Percentiles rank a stretch among this genome's conserved stretches.
phyloP scores from a whole-genome alignment of 2,113 vertebrate genomes.

The Limanda limanda region DNA sequence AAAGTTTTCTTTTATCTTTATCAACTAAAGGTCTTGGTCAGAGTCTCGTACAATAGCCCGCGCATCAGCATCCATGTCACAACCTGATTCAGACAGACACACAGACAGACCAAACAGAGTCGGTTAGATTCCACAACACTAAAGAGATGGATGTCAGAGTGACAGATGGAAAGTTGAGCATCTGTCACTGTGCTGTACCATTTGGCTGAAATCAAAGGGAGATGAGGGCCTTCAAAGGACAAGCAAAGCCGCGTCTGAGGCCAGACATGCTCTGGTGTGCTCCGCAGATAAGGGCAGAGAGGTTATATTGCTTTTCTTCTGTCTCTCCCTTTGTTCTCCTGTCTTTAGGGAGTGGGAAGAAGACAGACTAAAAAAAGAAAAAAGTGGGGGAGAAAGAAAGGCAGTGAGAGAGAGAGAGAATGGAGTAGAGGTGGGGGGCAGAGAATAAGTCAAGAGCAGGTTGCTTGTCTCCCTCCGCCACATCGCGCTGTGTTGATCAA shows the following conservation, averaged over 20 bases:
- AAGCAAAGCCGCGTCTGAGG: slow-evolving; percentile 60
- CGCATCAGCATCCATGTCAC: slow-evolving; percentile 59
- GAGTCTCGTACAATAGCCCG: slow-evolving; percentile 50
- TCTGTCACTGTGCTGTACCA: slow-evolving; percentile 68
- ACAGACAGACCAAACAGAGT: slow-evolving; percentile 64
- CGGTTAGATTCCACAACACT: slow-evolving; percentile 63
- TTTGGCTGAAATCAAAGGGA: slow-evolving; percentile 75
- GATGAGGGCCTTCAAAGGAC: slow-evolving; percentile 75
- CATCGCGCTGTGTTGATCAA: slow-evolving; percentile 64
- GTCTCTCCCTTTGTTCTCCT: slow-evolving; percentile 69
- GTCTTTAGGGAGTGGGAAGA: slow-evolving; percentile 52
- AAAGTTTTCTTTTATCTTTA: slow-evolving; percentile 40
- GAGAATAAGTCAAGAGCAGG: slow-evolving; percentile 52
- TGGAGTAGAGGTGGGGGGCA: neutral
- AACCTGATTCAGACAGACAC: slow-evolving; percentile 54
- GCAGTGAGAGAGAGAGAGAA: neutral
- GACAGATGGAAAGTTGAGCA: slow-evolving; percentile 73
- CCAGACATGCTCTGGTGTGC: slow-evolving; percentile 70
- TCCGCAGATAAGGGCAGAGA: slow-evolving; percentile 61
- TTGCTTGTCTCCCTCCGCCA: slow-evolving; percentile 56
- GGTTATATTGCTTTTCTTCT: slow-evolving; percentile 75
- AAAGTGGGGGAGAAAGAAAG: slow-evolving; percentile 9
- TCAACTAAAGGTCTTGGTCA: slow-evolving; percentile 31
- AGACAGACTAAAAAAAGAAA: slow-evolving; percentile 15
- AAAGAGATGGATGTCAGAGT: slow-evolving; percentile 70